These are phyloP conservation scores for Gasterosteus aculeatus DNA, from an alignment of 2,113 vertebrate species.

Conservation along the genomic window DNA sequence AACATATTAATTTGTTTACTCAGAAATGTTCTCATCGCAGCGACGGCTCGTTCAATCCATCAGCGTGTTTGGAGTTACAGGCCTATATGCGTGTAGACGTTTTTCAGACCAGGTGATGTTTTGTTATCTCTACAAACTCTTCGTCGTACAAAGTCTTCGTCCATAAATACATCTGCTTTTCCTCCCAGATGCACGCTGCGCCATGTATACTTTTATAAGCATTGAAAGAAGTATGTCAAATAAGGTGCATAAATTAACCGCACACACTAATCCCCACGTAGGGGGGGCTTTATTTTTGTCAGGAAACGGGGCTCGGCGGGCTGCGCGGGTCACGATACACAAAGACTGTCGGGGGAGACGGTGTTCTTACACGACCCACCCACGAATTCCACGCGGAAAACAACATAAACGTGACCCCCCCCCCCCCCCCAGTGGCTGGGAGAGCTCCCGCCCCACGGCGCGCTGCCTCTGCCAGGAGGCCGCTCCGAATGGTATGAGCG, in stretches of 20 bases:
- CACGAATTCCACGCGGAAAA: slow-evolving; percentile 14
- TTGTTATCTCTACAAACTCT: slow-evolving; percentile 74
- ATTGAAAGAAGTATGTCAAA: slow-evolving; percentile 19
- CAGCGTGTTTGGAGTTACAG: slow-evolving; percentile 37
- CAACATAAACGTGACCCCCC: slow-evolving; percentile 35
- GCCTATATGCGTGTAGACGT: slow-evolving; percentile 23
- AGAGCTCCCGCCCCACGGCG: slow-evolving; percentile 47
- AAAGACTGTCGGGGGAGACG: neutral
- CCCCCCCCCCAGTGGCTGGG: neutral
- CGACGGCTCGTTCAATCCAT: neutral
- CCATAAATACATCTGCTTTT: slow-evolving; percentile 62
- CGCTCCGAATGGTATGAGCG: slow-evolving; percentile 62
- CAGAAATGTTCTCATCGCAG: neutral
- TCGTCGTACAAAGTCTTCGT: too few species aligned
- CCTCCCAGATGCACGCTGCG: slow-evolving; percentile 41
- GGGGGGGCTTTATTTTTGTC: neutral
- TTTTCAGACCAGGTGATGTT: slow-evolving; percentile 54
- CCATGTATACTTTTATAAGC: slow-evolving; percentile 9
- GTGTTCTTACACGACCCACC: slow-evolving; percentile 1
- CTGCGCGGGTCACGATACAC: neutral
- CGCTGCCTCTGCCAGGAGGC: slow-evolving; percentile 41
- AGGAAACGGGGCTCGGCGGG: neutral
- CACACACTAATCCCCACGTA: slow-evolving; percentile 27
- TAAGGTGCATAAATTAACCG: slow-evolving; percentile 22
- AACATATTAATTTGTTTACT: slow-evolving; percentile 10